A percentile compares a stretch with the other conserved stretches of the same genome.
phyloP scores from a whole-genome alignment of 2,113 vertebrate genomes.

The Solenodon paradoxus region DNA sequence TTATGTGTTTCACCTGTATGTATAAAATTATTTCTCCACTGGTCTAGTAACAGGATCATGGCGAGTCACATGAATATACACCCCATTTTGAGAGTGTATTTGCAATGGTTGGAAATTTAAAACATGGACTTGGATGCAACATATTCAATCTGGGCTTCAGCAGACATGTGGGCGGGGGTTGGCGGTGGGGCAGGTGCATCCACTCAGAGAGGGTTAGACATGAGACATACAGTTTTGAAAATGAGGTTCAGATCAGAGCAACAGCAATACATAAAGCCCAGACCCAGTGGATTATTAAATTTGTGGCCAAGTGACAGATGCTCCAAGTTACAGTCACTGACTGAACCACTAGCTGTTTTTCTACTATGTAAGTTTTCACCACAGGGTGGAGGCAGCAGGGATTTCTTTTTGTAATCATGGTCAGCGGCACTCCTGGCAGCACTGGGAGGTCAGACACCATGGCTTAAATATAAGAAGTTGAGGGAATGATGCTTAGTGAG shows the following conservation, averaged over 20 bases:
- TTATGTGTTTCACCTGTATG: not conserved
- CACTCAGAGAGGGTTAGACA: not conserved
- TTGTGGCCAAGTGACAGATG: not conserved
- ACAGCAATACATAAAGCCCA: not conserved
- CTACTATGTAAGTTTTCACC: not conserved
- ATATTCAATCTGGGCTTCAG: not conserved
- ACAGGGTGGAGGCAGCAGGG: not conserved
- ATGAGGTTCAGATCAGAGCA: not conserved
- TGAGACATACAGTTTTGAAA: not conserved
- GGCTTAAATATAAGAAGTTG: not conserved
- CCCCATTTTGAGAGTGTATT: not conserved
- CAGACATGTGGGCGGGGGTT: not conserved
- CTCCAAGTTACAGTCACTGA: not conserved
- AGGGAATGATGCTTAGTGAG: no score
- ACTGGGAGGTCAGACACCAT: not conserved
- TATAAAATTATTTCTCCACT: not conserved
- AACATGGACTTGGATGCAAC: not conserved
- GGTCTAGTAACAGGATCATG: not conserved
- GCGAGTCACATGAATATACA: not conserved
- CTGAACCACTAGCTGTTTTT: not conserved
- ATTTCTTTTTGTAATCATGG: not conserved
- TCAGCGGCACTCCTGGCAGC: not conserved
- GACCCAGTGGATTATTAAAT: not conserved
- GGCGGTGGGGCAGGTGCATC: no score
- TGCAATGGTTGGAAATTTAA: not conserved